These are phyloP conservation scores for Paramuricea clavata DNA, from an alignment of 92 coral and sea anemone genomes.

Conservation along the genomic window DNA sequence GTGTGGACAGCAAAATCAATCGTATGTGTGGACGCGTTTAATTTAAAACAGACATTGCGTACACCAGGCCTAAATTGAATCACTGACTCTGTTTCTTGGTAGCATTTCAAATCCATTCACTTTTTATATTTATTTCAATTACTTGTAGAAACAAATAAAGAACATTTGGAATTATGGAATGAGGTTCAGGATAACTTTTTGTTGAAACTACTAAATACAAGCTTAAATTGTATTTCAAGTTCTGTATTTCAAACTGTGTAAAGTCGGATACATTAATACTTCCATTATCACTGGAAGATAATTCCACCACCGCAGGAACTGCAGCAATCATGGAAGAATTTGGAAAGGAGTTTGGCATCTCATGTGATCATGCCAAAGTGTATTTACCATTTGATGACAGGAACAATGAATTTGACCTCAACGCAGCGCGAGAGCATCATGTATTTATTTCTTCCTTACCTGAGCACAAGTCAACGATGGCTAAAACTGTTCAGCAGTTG, in stretches of 20 bases:
- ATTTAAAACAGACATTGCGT: too few species aligned
- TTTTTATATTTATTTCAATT: too few species aligned
- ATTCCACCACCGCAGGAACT: slow-evolving; percentile 59
- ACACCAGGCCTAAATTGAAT: too few species aligned
- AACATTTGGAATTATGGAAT: slow-evolving; percentile 36
- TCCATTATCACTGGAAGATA: slow-evolving; percentile 68
- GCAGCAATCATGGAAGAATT: slow-evolving; percentile 71
- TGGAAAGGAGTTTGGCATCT: slow-evolving; percentile 61
- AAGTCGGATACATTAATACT: slow-evolving; percentile 63
- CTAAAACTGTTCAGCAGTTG: slow-evolving; percentile 42
- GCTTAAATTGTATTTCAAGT: slow-evolving; percentile 43
- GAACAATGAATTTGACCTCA: slow-evolving; percentile 44
- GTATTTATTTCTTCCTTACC: slow-evolving; percentile 45
- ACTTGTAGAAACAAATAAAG: slow-evolving; percentile 30
- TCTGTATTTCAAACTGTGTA: slow-evolving; percentile 16
- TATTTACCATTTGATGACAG: slow-evolving; percentile 54
- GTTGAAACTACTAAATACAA: slow-evolving; percentile 51
- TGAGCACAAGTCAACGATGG: slow-evolving; percentile 57
- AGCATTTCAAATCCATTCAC: too few species aligned
- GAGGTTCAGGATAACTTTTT: slow-evolving; percentile 55
- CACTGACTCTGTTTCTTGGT: too few species aligned
- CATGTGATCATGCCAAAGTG: slow-evolving; percentile 51
- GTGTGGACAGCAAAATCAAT: too few species aligned
- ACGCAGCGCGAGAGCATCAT: slow-evolving; percentile 50
- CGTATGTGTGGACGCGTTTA: too few species aligned